These are phyloP conservation scores for Lemur catta DNA, from an alignment of 2,797 vertebrate species.

Conservation along the genomic window DNA sequence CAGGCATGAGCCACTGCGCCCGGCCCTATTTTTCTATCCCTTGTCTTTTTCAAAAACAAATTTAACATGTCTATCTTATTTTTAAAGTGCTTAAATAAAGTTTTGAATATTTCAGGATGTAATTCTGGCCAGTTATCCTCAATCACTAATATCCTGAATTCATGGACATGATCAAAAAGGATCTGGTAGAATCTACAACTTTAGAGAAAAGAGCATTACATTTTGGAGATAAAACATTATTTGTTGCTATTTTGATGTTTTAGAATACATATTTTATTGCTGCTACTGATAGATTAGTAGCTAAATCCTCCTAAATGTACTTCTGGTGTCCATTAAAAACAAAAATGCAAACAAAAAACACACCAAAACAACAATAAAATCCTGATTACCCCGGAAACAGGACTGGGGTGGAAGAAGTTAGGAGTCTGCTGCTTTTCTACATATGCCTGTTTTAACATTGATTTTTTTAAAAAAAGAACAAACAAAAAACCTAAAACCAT, in stretches of 20 bases:
- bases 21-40: background rate
- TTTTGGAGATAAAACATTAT: background rate
- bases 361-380: background rate
- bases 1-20: no score
- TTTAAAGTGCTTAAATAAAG: conserved; percentile 1
- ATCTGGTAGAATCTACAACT: background rate
- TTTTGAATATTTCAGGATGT: background rate
- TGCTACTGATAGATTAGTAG: background rate
- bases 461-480: background rate
- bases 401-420: background rate
- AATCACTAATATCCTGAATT: background rate
- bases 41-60: background rate
- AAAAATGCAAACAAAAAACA: background rate
- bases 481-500: background rate
- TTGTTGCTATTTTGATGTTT: background rate
- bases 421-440: background rate
- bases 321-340: background rate
- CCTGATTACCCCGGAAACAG: background rate
- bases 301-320: background rate
- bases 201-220: background rate
- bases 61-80: background rate
- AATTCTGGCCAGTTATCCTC: background rate
- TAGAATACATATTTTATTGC: background rate
- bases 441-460: background rate
- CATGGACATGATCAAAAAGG: background rate